Conservation (phyloP, 1,140 invertebrate species). For the Agraylea sexmaculata region DNA sequence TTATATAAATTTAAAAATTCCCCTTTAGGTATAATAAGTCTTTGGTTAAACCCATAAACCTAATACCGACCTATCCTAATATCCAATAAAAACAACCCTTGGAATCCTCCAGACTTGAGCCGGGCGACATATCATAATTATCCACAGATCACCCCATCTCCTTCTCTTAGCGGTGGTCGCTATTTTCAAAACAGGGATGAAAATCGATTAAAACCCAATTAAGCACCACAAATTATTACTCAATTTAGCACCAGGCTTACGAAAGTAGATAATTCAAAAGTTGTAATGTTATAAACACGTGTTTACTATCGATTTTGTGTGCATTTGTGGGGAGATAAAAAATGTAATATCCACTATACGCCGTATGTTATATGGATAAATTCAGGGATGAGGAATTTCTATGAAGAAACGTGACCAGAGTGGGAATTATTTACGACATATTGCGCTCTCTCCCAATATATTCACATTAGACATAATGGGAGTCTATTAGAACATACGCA, state of each 20-base stretch:
- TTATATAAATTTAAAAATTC: too few species aligned
- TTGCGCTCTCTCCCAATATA: too few species aligned
- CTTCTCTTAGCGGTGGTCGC: too few species aligned
- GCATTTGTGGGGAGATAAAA: conserved; percentile 11
- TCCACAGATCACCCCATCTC: too few species aligned
- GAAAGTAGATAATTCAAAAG: background rate
- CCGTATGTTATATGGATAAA: conserved; percentile 6
- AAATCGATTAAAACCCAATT: too few species aligned
- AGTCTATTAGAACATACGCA: too few species aligned
- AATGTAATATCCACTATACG: conserved; percentile 11
- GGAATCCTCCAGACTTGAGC: conserved; percentile 15
- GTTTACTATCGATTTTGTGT: conserved; percentile 10
- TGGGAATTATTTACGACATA: too few species aligned
- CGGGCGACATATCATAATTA: conserved; percentile 21
- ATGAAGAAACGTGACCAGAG: too few species aligned
- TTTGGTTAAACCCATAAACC: background rate
- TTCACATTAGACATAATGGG: too few species aligned
- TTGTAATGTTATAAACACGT: conserved; percentile 2
- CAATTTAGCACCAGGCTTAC: background rate
- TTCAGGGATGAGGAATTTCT: too few species aligned
- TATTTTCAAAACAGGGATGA: too few species aligned
- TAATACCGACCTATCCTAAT: conserved; percentile 13
- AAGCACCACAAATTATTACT: too few species aligned
- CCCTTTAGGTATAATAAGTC: conserved; percentile 4
- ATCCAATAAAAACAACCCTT: conserved; percentile 6